A percentile compares a stretch with the other conserved stretches of the same genome.
Evolutionary conservation across 2,797 vertebrate genomes (phyloP).

Genomic region (Phrynocephalus forsythii): DNA sequence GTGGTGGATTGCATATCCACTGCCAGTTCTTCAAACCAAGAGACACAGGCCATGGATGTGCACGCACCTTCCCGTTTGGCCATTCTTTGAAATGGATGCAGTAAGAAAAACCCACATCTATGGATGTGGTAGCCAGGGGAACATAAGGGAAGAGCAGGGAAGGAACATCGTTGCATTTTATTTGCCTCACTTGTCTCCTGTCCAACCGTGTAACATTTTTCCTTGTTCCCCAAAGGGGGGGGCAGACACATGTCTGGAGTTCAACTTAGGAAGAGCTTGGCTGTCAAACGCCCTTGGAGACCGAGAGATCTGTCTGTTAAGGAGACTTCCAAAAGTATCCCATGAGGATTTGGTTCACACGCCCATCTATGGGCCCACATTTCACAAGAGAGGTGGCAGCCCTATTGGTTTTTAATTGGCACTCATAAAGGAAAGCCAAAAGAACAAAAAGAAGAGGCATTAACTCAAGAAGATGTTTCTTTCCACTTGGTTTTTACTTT

Average conservation of each 20-base stretch:
- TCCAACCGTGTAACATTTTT: background rate
- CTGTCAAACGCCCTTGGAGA: background rate
- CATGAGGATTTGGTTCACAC: slow-evolving; percentile 4
- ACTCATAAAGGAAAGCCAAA: background rate
- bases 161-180: slow-evolving; percentile 18
- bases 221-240: background rate
- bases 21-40: too few species aligned
- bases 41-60: too few species aligned
- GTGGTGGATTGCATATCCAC: too few species aligned
- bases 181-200: background rate
- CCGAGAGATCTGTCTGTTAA: slow-evolving; percentile 14
- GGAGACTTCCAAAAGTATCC: background rate
- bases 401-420: background rate
- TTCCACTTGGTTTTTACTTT: background rate
- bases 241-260: background rate
- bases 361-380: background rate
- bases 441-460: too few species aligned
- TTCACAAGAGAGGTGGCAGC: slow-evolving; percentile 19
- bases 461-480: too few species aligned
- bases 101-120: too few species aligned
- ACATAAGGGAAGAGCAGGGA: background rate
- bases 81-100: too few species aligned
- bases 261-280: background rate
- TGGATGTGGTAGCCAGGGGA: slow-evolving; percentile 3
- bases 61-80: too few species aligned